Evolutionary conservation across 2,113 vertebrate species (phyloP).

Genomic region (Cephalopterus ornatus): DNA sequence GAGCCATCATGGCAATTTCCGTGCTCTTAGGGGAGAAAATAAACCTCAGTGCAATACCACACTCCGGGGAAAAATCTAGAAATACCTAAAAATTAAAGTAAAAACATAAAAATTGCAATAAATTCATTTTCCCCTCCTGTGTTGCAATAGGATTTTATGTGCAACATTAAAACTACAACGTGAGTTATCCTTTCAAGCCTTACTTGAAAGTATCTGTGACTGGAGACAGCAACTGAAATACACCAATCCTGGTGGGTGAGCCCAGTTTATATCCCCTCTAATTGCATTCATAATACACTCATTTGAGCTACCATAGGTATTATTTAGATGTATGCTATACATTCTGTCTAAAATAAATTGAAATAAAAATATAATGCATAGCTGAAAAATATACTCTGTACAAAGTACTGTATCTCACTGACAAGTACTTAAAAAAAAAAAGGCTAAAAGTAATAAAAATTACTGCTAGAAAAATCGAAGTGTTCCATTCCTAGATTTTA

Average conservation of each 20-base stretch:
- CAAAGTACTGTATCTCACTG: slow-evolving; percentile 45
- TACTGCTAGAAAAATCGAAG: slow-evolving; percentile 72
- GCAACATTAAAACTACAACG: slow-evolving; percentile 22
- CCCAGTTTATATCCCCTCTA: slow-evolving; percentile 29
- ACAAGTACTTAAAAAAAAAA: slow-evolving; percentile 67
- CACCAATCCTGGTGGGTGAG: not conserved
- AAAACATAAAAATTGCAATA: slow-evolving; percentile 19
- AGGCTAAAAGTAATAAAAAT: slow-evolving; percentile 72
- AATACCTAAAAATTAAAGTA: slow-evolving; percentile 42
- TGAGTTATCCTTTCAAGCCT: slow-evolving; percentile 49
- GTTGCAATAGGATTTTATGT: slow-evolving; percentile 48
- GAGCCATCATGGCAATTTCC: not conserved
- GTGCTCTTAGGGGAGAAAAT: not conserved
- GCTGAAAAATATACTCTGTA: slow-evolving; percentile 61
- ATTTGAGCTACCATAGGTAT: slow-evolving; percentile 10
- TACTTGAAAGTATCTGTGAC: not conserved
- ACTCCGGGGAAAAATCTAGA: not conserved
- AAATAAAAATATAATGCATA: slow-evolving; percentile 71
- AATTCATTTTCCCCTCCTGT: slow-evolving; percentile 19
- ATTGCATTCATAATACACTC: slow-evolving; percentile 34
- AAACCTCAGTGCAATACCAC: not conserved
- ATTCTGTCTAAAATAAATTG: slow-evolving; percentile 70
- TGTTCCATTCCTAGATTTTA: slow-evolving; percentile 69
- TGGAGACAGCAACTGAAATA: slow-evolving; percentile 17
- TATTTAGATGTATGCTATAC: slow-evolving; percentile 63